A percentile compares a stretch with the other conserved stretches of the same genome.
These are phyloP conservation scores for Fregata magnificens DNA, from an alignment of 2,113 vertebrate genomes.

Conservation along the genomic window DNA sequence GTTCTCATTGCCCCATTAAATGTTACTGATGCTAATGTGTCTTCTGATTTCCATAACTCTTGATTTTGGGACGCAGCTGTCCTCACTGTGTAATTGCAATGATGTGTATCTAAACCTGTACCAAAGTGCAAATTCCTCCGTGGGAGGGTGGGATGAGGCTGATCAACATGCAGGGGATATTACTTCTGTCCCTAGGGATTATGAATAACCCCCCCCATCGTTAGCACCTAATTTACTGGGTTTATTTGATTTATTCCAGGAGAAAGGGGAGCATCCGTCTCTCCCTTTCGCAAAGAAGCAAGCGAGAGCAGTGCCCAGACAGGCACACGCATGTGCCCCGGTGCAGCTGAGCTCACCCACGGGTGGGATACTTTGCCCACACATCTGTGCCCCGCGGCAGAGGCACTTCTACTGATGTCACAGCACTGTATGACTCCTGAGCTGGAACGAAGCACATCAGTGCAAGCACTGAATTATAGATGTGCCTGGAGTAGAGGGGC, in stretches of 20 bases:
- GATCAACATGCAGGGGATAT: neutral
- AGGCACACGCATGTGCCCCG: rapidly evolving
- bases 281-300: neutral
- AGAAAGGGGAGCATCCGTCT: neutral
- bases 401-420: neutral
- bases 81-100: neutral
- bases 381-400: rapidly evolving
- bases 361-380: neutral
- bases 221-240: neutral
- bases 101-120: neutral
- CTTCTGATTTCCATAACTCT: neutral
- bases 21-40: neutral
- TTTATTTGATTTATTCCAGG: neutral
- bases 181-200: neutral
- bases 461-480: neutral
- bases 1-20: neutral
- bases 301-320: neutral
- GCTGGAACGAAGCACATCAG: neutral
- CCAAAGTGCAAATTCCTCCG: neutral
- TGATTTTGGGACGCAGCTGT: neutral
- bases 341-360: neutral
- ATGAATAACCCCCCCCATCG: rapidly evolving
- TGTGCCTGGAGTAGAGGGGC: neutral
- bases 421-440: neutral
- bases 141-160: neutral